Base-by-base conservation (phyloP, 2,797 vertebrate genomes). In the Chelonia mydas region DNA sequence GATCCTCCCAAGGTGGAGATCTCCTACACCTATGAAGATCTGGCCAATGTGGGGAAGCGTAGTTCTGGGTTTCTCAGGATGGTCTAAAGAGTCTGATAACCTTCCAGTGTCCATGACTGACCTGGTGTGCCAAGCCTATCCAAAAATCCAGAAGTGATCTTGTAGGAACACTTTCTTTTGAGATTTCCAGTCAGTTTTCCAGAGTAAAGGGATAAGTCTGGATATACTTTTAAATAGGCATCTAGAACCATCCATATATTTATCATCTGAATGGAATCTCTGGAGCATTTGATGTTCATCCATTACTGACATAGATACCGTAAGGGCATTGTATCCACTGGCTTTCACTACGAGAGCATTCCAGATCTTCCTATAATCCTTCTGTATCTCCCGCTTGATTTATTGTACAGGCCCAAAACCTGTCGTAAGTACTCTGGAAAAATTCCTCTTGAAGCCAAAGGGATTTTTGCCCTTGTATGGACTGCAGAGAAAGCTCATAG, bases 401-500 rank as follows among this genome's bases (percentile, higher is more conserved):
- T 50, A 80, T 16, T 51, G 4, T 12, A 7, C 47, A 65, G 50
- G 51, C 19, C 54, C 11, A 86, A 94, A 83, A 76, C 83, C 8
- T 59, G 5, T 7, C 0, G 0, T 16, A 23, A 51, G 3, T 33
- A 37, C 33, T 50, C 9, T n/a, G 78, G 31, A 6, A 17, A 27
- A 49, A 2, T 9, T 11, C 0, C 33, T 81, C 27, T 37, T 76
- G 72, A 47, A 47, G 41, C 41, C 41, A 49, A 13, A 82, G 84
- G 21, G 5, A 68, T 68, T 68, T 68, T 68, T 68, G n/a, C 17
- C 17, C n/a, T 68, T 74, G 23, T 45, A 74, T 41, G n/a, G 37
- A 74, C n/a, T 74, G 37, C 37, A 74, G 37, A 41, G 19, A 41
- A 74, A 27, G 68, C 23, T 92, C 13, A 2, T 68, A 57, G 84